Conservation (phyloP, 2,797 vertebrate species). For the Enteromius thamalakanensis region DNA sequence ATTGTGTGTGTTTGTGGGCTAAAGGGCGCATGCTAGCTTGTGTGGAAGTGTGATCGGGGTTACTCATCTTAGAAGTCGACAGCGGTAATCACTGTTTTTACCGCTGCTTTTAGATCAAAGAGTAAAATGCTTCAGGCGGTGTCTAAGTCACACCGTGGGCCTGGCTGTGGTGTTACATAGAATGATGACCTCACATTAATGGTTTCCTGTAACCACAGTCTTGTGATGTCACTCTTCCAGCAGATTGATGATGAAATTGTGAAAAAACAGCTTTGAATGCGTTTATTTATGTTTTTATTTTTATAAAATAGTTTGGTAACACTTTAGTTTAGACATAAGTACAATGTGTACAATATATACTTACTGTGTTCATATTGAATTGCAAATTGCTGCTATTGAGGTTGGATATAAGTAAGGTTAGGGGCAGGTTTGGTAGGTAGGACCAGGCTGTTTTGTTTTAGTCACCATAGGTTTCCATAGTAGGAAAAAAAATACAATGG, state of each 20-base stretch:
- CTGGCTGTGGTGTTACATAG: constrained; percentile 62
- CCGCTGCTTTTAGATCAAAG: constrained; percentile 74
- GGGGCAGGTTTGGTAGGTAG: too few relatives aligned
- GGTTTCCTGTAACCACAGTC: constrained; percentile 75
- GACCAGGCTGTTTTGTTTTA: too few relatives aligned
- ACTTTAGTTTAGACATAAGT: too few relatives aligned
- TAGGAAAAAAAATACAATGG: too few relatives aligned
- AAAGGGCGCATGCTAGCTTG: constrained; percentile 38
- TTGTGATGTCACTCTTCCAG: constrained; percentile 59
- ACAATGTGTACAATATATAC: too few relatives aligned
- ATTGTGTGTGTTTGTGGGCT: constrained; percentile 46
- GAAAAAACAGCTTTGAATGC: constrained; percentile 1
- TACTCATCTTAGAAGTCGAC: constrained; percentile 71
- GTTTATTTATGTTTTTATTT: not conserved
- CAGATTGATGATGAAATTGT: constrained; percentile 31
- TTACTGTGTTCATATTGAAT: too few relatives aligned
- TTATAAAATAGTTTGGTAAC: too few relatives aligned
- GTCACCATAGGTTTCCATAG: too few relatives aligned
- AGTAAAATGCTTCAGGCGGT: constrained; percentile 61
- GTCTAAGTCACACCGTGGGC: constrained; percentile 69
- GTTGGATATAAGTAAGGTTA: too few relatives aligned
- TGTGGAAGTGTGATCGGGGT: constrained; percentile 55
- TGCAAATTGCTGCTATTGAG: too few relatives aligned
- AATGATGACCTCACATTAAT: constrained; percentile 67
- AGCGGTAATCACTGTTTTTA: constrained; percentile 79